Evolutionary conservation across 1,140 invertebrate genomes (phyloP).

Genomic region (Cyrtorhinus lividipennis): DNA sequence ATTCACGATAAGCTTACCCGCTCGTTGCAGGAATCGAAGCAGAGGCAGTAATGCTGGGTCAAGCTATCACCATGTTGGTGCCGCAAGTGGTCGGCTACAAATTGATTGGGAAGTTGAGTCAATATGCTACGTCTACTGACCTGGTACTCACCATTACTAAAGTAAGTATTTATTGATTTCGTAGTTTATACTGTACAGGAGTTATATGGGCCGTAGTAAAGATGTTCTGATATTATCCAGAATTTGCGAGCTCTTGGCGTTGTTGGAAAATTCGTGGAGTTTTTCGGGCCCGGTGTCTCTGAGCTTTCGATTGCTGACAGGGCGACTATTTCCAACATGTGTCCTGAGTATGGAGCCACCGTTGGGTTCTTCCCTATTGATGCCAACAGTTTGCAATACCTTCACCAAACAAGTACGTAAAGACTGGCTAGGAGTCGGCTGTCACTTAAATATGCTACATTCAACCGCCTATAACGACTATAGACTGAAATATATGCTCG

Average conservation of each 20-base stretch:
- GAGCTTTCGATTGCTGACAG: conserved; percentile 87
- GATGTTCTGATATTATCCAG: conserved; percentile 34
- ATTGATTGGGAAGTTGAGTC: conserved; percentile 62
- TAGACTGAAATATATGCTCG: no score
- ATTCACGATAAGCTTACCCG: no score
- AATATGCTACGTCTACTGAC: conserved; percentile 90
- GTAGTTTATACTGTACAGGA: no score
- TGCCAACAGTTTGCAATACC: conserved; percentile 65
- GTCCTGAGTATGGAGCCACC: conserved; percentile 94
- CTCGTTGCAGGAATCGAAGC: conserved; percentile 65
- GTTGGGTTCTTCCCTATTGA: conserved; percentile 94
- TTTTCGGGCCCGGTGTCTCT: conserved; percentile 84
- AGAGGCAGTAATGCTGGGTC: conserved; percentile 84
- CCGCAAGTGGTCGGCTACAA: conserved; percentile 93
- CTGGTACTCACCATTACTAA: conserved; percentile 95
- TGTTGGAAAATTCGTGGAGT: conserved; percentile 97
- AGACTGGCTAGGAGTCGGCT: no score
- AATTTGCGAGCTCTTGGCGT: conserved; percentile 86
- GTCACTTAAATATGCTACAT: no score
- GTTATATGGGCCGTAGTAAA: no score
- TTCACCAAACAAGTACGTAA: conserved; percentile 73
- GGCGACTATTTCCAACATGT: conserved; percentile 93
- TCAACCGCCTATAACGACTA: no score
- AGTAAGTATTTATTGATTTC: conserved; percentile 41
- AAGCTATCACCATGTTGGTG: conserved; percentile 90